Percentiles rank a stretch among this genome's conserved stretches.
These are phyloP conservation scores for Tenebrosternarchus preto DNA, from an alignment of 2,113 vertebrate species.

Conservation along the genomic window DNA sequence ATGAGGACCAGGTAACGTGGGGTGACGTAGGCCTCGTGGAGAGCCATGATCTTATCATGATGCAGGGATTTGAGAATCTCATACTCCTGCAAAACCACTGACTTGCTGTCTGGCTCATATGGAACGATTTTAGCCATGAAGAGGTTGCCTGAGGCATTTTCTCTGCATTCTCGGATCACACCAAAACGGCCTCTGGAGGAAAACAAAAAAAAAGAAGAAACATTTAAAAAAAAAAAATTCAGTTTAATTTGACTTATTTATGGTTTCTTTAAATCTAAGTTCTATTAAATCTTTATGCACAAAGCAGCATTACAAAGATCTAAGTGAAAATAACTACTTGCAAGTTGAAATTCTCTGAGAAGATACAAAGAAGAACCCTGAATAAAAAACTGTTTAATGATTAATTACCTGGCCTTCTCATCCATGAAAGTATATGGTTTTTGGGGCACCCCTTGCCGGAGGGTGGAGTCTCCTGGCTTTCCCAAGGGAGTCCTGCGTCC, in stretches of 20 bases:
- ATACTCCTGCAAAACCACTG: slow-evolving; percentile 88
- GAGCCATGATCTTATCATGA: slow-evolving; percentile 90
- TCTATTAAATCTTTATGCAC: too few relatives aligned
- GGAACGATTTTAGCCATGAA: slow-evolving; percentile 97
- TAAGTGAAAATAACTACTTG: too few relatives aligned
- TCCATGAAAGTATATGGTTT: slow-evolving; percentile 98
- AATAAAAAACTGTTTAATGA: too few relatives aligned
- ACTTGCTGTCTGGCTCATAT: slow-evolving; percentile 87
- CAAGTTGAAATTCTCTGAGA: too few relatives aligned
- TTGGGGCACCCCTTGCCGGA: slow-evolving; percentile 91
- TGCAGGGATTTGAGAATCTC: slow-evolving; percentile 94
- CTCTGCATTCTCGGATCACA: slow-evolving; percentile 92
- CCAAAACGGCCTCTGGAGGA: slow-evolving; percentile 87
- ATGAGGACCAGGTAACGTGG: slow-evolving; percentile 97
- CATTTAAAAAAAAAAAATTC: too few relatives aligned
- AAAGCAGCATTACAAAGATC: too few relatives aligned
- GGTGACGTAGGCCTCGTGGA: slow-evolving; percentile 96
- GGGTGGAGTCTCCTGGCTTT: slow-evolving; percentile 72
- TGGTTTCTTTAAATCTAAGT: too few relatives aligned
- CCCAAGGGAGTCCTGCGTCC: slow-evolving; percentile 69
- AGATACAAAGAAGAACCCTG: too few relatives aligned
- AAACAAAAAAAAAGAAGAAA: neutral
- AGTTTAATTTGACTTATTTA: too few relatives aligned
- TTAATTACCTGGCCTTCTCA: slow-evolving; percentile 89
- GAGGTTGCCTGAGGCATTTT: slow-evolving; percentile 90